Evolutionary conservation across 2,888 invertebrate genomes (phyloP).

Genomic region (Beris morrisii): DNA sequence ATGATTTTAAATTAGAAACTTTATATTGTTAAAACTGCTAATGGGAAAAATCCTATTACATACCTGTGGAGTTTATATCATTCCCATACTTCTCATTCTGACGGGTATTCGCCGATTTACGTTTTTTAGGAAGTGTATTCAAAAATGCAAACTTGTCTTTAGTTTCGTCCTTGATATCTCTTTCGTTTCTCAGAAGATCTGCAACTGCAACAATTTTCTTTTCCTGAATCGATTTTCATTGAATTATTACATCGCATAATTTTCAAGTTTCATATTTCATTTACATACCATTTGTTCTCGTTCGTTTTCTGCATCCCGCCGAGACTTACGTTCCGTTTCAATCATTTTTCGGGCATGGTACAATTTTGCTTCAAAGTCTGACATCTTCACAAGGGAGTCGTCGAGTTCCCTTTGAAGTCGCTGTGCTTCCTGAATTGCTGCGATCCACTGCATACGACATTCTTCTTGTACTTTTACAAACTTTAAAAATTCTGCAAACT

Average conservation of each 20-base stretch:
- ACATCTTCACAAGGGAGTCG: conserved; percentile 69
- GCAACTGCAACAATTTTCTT: conserved; percentile 72
- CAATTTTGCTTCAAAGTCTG: conserved; percentile 77
- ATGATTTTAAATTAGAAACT: not conserved
- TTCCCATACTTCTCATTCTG: conserved; percentile 53
- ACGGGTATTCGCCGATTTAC: conserved; percentile 52
- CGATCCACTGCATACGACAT: conserved; percentile 69
- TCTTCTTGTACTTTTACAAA: conserved; percentile 74
- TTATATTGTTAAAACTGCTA: not conserved
- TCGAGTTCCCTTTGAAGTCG: conserved; percentile 72
- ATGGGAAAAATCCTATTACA: not conserved
- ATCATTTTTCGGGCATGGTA: conserved; percentile 78
- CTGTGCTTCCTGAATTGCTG: conserved; percentile 71
- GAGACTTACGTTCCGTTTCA: conserved; percentile 75
- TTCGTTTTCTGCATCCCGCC: conserved; percentile 71
- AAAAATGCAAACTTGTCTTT: conserved; percentile 80
- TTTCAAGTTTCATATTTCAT: not conserved
- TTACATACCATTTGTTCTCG: conserved; percentile 67
- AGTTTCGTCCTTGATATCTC: conserved; percentile 76
- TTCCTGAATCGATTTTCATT: conserved; percentile 59
- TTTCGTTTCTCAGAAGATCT: conserved; percentile 72
- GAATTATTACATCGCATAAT: conserved; percentile 13
- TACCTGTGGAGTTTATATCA: conserved; percentile 75
- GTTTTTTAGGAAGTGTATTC: conserved; percentile 63
- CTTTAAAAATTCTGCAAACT: conserved; percentile 67